These are phyloP conservation scores for Subacronicta megacephala DNA, from an alignment of 2,888 invertebrate species.

Conservation along the genomic window DNA sequence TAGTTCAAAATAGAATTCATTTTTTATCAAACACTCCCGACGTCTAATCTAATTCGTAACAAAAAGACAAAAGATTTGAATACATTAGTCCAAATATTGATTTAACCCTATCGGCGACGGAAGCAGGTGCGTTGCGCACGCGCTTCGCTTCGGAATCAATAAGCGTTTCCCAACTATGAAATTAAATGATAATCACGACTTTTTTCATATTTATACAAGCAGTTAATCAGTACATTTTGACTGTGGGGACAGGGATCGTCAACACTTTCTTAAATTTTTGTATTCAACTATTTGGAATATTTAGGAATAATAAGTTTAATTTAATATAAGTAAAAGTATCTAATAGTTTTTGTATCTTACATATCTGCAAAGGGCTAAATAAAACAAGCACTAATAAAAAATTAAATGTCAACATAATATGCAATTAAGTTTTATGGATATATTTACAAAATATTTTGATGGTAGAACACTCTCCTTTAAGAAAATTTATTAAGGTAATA, in stretches of 20 bases:
- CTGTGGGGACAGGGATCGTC: slow-evolving; percentile 62
- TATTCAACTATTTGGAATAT: background rate
- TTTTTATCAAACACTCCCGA: slow-evolving; percentile 49
- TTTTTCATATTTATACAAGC: slow-evolving; percentile 85
- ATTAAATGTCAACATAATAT: slow-evolving; percentile 33
- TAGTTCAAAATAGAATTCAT: slow-evolving; percentile 22
- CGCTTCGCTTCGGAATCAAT: slow-evolving; percentile 80
- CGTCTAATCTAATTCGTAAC: slow-evolving; percentile 59
- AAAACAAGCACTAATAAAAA: slow-evolving; percentile 31
- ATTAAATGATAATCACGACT: slow-evolving; percentile 89
- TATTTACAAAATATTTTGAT: slow-evolving; percentile 44
- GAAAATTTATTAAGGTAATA: slow-evolving; percentile 47
- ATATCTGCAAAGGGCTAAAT: no score
- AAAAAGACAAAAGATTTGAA: slow-evolving; percentile 81
- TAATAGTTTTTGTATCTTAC: no score
- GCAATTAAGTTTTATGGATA: no score
- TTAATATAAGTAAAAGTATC: no score
- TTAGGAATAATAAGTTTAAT: background rate
- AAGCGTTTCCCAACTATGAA: slow-evolving; percentile 87
- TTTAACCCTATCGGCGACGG: slow-evolving; percentile 88
- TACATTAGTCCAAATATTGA: slow-evolving; percentile 88
- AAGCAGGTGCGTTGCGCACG: slow-evolving; percentile 87
- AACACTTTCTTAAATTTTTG: slow-evolving; percentile 60
- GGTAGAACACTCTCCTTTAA: slow-evolving; percentile 40
- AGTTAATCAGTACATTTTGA: slow-evolving; percentile 83